Base-by-base conservation (phyloP, 2,797 vertebrate genomes). In the Hipposideros larvatus region DNA sequence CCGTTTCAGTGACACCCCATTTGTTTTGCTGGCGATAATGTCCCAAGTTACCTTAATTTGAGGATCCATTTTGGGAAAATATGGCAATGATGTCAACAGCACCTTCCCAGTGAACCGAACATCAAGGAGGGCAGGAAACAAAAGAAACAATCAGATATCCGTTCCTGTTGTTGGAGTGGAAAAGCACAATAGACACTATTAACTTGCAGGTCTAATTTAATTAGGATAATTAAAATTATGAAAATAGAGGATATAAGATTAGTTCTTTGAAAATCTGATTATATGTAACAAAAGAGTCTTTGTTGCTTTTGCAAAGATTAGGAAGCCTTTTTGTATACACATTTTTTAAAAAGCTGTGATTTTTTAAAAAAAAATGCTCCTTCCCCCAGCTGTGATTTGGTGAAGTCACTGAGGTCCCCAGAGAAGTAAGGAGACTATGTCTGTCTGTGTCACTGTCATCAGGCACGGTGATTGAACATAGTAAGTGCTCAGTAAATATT, bases 1-100 rank as follows among this genome's bases (percentile, higher is more conserved):
- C 96, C 94, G 79, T 96, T 95, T 94, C 78, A 87, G 89, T 87
- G 46, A 63, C 1, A 31, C 91, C 75, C 43, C 46, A 0, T 87
- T 97, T 95, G 74, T 92, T 92, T 26, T 88, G 71, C 48, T 90
- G 82, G n/a, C 95, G 70, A 0, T 79, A 79, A 90, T 68, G 96
- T 96, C 41, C 71, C 34, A 94, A 94, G 68, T 87, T 94, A 93
- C 92, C 91, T 96, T 97, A 85, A 89, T 92, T 65, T 89, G 92
- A 97, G 87, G 87, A 96, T 95, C 97, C 95, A 71, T 98, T 97
- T 98, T 96, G 97, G 97, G 92, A 89, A 84, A 96, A 87, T 73
- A 82, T 57, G 28, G n/a, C 55, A 80, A 77, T 90, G 31, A 80
- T 96, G 80, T 94, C 94, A 70, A 78, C 79, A 94, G 16, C 85